Evolutionary conservation across 2,888 invertebrate species (phyloP).

Genomic region (Tanypteryx hageni): DNA sequence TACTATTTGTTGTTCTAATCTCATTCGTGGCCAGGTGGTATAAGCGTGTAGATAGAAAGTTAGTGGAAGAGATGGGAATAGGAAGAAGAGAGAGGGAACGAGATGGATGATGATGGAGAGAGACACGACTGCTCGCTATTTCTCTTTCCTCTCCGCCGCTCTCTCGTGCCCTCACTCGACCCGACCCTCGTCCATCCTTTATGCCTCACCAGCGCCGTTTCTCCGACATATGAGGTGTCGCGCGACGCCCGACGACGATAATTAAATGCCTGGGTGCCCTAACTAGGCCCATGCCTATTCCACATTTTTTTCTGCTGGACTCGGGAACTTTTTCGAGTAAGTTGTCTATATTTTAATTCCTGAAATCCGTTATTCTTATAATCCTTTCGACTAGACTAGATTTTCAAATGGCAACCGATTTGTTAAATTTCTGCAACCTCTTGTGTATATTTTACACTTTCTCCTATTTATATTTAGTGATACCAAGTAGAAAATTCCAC

Average conservation of each 20-base stretch:
- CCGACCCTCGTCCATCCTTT: background rate
- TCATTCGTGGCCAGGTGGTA: too few relatives aligned
- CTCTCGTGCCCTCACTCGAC: background rate
- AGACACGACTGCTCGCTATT: background rate
- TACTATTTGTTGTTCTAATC: too few relatives aligned
- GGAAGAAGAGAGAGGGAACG: background rate
- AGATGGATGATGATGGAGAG: background rate
- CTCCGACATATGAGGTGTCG: background rate
- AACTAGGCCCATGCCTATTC: background rate
- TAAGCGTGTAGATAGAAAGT: background rate
- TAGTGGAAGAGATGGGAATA: background rate
- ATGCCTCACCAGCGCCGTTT: background rate
- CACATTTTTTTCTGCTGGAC: too few relatives aligned
- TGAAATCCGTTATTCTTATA: too few relatives aligned
- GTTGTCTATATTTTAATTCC: too few relatives aligned
- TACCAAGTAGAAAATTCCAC: too few relatives aligned
- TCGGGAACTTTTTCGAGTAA: too few relatives aligned
- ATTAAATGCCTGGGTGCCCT: background rate
- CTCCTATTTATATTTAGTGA: too few relatives aligned
- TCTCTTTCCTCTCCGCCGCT: background rate
- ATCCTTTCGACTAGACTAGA: too few relatives aligned
- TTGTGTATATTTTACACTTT: too few relatives aligned
- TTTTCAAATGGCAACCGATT: too few relatives aligned
- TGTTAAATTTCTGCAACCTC: too few relatives aligned
- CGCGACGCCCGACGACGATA: background rate